Evolutionary conservation across 2,797 vertebrate genomes (phyloP), one percentile per base, ranked within the genome.

Genomic region (Dipus sagitta): DNA sequence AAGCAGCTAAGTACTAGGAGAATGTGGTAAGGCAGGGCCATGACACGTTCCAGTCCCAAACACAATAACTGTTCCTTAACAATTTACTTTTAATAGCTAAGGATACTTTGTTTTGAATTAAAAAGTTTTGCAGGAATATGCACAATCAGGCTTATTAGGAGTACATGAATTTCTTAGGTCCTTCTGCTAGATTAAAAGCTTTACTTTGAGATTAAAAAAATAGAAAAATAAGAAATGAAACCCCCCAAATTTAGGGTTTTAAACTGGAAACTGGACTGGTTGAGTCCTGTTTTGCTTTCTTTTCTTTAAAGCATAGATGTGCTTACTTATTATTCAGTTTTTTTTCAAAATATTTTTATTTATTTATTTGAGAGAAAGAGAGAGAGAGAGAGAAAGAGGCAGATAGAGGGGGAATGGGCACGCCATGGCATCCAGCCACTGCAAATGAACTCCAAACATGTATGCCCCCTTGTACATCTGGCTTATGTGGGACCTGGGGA

Each of bases 1-100:
- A 78, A 79, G 58, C 47, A 88, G 32, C 24, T 71, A 89, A 71
- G 72, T 91, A 93, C 78, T 72, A 88, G 80, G 12, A 94, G 79
- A 88, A 88, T 92, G 83, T 74, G 71, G 76, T 60, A 74, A 91
- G 96, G 89, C 75, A 92, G 42, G 90, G 79, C 60, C 84, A 97
- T 96, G 94, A 97, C 82, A 97, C 26, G 83, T 94, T 82, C 72
- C 93, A 81, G 96, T 92, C 95, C 78, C 91, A 58, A 97, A 96
- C 96, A 98, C 94, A 98, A 97, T 96, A 96, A 90, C 3, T 52
- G 58, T 97, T 97, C 70, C 76, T 92, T 96, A 95, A 96, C 86
- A 97, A 98, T 98, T 98, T 98, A 97, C 97, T 98, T 98, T 98
- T 98, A 98, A 97, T 98, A 98, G 96, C 96, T 97, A 93, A 97